Percentiles rank a stretch among this genome's conserved stretches.
phyloP scores from a whole-genome alignment of 2,888 invertebrate genomes.

The Ectemnius continuus region DNA sequence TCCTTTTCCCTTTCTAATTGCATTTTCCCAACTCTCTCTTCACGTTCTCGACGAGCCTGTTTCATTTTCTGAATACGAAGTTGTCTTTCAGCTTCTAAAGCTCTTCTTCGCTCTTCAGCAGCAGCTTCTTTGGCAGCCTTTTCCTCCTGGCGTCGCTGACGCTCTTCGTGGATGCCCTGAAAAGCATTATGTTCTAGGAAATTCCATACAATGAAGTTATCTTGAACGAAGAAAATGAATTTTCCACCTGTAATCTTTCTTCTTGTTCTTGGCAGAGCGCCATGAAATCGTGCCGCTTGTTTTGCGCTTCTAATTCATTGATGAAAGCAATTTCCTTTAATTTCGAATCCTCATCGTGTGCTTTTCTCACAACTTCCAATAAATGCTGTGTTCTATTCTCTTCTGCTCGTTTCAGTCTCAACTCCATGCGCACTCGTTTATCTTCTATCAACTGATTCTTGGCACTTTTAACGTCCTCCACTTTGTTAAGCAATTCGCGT shows the following conservation, averaged over 20 bases:
- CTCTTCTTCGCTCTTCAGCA: constrained; percentile 91
- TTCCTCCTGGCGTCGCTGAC: constrained; percentile 89
- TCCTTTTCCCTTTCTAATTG: constrained; percentile 88
- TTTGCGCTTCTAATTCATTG: constrained; percentile 96
- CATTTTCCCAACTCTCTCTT: constrained; percentile 90
- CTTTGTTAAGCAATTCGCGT: constrained; percentile 91
- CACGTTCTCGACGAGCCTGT: constrained; percentile 87
- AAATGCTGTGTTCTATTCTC: constrained; percentile 91
- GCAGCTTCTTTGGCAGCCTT: constrained; percentile 98
- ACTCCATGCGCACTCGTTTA: constrained; percentile 86
- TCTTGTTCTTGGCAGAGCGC: constrained; percentile 89
- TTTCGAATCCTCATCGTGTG: constrained; percentile 98
- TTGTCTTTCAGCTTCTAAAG: constrained; percentile 90
- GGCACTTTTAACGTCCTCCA: constrained; percentile 89
- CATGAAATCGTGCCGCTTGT: constrained; percentile 93
- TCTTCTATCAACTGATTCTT: constrained; percentile 93
- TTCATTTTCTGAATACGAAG: constrained; percentile 87
- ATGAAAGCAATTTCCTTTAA: constrained; percentile 98
- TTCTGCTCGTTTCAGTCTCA: constrained; percentile 89
- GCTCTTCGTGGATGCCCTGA: constrained; percentile 90
- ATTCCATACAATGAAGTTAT: neutral
- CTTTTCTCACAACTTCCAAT: constrained; percentile 92
- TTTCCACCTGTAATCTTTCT: constrained; percentile 81
- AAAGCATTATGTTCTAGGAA: constrained; percentile 50
- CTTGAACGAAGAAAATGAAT: neutral